A percentile compares a stretch with the other conserved stretches of the same genome.
Conservation (phyloP, 2,888 invertebrate genomes). For the Melanostoma scalare region DNA sequence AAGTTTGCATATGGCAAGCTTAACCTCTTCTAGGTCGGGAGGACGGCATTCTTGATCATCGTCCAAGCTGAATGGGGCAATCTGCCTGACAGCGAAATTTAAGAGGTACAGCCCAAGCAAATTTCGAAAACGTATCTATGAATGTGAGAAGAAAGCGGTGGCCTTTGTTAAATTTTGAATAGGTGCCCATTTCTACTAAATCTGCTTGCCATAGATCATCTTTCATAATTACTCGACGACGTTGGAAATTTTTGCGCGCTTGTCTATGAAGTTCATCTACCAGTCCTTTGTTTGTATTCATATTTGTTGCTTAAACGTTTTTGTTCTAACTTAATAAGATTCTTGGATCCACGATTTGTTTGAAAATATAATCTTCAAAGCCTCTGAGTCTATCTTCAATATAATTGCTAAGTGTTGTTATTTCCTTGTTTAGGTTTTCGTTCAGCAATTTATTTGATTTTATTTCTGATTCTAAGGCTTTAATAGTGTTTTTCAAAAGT, state of each 20-base stretch:
- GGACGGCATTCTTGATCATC: no score
- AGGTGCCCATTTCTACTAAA: constrained; percentile 78
- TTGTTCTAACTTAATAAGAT: constrained; percentile 22
- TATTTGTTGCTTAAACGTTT: constrained; percentile 23
- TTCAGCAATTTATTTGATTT: constrained; percentile 22
- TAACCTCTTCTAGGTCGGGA: no score
- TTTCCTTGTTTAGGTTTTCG: no score
- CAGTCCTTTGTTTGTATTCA: constrained; percentile 55
- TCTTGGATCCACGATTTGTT: constrained; percentile 13
- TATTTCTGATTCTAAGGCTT: constrained; percentile 12
- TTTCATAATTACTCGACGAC: constrained; percentile 77
- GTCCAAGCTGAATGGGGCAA: no score
- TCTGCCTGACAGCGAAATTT: no score
- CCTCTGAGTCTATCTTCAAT: constrained; percentile 15
- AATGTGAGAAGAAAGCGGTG: constrained; percentile 78
- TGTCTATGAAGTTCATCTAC: constrained; percentile 79
- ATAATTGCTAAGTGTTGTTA: constrained; percentile 4
- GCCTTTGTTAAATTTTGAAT: constrained; percentile 76
- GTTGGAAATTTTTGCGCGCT: constrained; percentile 78
- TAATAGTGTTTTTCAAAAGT: constrained; percentile 17
- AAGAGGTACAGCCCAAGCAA: constrained; percentile 78
- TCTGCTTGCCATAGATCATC: constrained; percentile 82
- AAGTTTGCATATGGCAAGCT: no score
- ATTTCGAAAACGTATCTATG: constrained; percentile 80
- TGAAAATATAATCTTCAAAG: constrained; percentile 21